Percentiles rank a stretch among this genome's conserved stretches.
phyloP scores from a whole-genome alignment of 2,797 vertebrate genomes.

The Ciconia nigra region DNA sequence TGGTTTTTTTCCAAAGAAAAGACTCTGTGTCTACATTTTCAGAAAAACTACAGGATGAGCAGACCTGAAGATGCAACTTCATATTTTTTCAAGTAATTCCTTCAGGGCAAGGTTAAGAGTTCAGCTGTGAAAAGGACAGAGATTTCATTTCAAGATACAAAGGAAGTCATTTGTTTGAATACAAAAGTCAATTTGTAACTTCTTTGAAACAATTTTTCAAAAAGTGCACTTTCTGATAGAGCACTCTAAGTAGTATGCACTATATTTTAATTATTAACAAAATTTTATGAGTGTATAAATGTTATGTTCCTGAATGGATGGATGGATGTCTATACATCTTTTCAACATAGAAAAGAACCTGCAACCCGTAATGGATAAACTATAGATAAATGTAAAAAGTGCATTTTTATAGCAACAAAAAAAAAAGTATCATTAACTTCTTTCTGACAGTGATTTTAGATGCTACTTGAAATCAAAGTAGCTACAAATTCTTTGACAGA shows the following conservation, averaged over 20 bases:
- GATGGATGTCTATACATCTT: background rate
- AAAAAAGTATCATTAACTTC: background rate
- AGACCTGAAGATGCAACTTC: background rate
- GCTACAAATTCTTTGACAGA: background rate
- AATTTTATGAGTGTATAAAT: background rate
- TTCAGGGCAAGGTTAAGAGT: background rate
- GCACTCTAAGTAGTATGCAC: background rate
- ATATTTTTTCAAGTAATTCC: background rate
- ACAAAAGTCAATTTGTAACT: background rate
- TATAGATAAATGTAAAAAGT: background rate
- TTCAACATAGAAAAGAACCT: background rate
- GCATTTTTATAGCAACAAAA: background rate
- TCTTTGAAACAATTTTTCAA: background rate
- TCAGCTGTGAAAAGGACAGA: background rate
- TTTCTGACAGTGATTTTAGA: background rate
- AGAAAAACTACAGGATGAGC: background rate
- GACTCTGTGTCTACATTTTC: background rate
- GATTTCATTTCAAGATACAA: accelerated
- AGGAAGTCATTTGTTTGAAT: accelerated
- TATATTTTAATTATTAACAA: background rate
- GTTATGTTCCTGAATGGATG: background rate
- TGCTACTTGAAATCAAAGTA: background rate
- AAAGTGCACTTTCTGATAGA: background rate
- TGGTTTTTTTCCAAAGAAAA: background rate
- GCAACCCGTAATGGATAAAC: background rate